These are phyloP conservation scores for Phoxinus dragarum DNA, from an alignment of 2,797 vertebrate genomes.

Conservation along the genomic window DNA sequence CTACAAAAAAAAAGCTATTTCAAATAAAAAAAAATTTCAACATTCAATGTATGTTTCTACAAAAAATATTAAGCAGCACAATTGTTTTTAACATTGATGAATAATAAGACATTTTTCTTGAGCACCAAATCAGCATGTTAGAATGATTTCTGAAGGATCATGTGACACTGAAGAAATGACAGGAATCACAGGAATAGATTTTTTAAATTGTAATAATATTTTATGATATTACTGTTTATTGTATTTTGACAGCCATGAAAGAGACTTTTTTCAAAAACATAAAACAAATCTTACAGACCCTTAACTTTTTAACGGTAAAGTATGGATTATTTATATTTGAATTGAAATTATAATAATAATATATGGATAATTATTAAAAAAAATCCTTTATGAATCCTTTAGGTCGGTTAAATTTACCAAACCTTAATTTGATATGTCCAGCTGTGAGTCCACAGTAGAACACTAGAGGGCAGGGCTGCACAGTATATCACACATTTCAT, in stretches of 20 bases:
- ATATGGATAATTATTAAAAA: background rate
- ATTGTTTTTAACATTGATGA: too few species aligned
- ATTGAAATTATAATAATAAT: background rate
- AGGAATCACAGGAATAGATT: background rate
- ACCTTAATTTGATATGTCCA: background rate
- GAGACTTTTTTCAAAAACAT: background rate
- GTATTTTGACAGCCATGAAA: too few species aligned
- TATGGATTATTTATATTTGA: background rate
- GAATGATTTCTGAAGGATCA: background rate
- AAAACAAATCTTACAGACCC: too few species aligned
- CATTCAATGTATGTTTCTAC: background rate
- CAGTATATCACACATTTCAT: conserved; percentile 57
- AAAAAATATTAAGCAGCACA: background rate
- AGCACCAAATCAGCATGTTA: background rate
- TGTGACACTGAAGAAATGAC: background rate
- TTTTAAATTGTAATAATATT: background rate
- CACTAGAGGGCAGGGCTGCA: conserved; percentile 81
- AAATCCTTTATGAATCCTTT: background rate
- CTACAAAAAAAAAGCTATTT: background rate
- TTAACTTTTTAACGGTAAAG: background rate
- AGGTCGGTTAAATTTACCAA: background rate
- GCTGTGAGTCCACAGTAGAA: conserved; percentile 24
- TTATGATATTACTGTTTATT: background rate
- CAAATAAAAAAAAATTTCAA: background rate
- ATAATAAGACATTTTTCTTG: background rate